A percentile compares a stretch with the other conserved stretches of the same genome.
Conservation (phyloP, 2,113 vertebrate species). For the Dunckerocampus dactyliophorus region DNA sequence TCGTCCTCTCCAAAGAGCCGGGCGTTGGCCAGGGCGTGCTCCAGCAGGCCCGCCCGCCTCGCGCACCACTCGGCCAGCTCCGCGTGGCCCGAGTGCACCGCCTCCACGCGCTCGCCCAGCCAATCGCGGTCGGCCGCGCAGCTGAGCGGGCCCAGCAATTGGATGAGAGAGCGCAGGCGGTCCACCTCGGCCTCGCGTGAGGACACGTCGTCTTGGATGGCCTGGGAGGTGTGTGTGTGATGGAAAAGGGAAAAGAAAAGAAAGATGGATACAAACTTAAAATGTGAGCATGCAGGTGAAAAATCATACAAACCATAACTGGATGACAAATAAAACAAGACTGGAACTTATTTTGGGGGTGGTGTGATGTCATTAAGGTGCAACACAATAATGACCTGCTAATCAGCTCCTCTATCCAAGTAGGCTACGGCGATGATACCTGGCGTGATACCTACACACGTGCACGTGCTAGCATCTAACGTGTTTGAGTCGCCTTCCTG, state of each 20-base stretch:
- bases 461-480: too few relatives aligned
- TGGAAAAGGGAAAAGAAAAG: constrained; percentile 48
- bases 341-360: background rate
- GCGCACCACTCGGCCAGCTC: constrained; percentile 81
- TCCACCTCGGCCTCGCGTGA: constrained; percentile 76
- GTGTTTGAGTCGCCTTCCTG: too few relatives aligned
- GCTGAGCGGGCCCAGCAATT: constrained; percentile 83
- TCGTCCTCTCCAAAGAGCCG: constrained; percentile 97
- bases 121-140: constrained; percentile 77
- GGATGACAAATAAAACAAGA: constrained; percentile 11
- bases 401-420: too few relatives aligned
- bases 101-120: constrained; percentile 81
- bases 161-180: constrained; percentile 79
- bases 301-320: constrained; percentile 63
- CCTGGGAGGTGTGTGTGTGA: constrained; percentile 71
- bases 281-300: constrained; percentile 64
- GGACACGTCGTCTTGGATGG: constrained; percentile 85
- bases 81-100: constrained; percentile 77
- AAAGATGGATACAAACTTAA: constrained; percentile 68
- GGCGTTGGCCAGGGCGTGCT: constrained; percentile 90
- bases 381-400: background rate
- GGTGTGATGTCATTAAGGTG: too few relatives aligned
- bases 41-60: constrained; percentile 84
- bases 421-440: too few relatives aligned
- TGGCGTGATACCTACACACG: too few relatives aligned